Base-by-base conservation (phyloP, 2,888 invertebrate species). In the Campoletis raptor region DNA sequence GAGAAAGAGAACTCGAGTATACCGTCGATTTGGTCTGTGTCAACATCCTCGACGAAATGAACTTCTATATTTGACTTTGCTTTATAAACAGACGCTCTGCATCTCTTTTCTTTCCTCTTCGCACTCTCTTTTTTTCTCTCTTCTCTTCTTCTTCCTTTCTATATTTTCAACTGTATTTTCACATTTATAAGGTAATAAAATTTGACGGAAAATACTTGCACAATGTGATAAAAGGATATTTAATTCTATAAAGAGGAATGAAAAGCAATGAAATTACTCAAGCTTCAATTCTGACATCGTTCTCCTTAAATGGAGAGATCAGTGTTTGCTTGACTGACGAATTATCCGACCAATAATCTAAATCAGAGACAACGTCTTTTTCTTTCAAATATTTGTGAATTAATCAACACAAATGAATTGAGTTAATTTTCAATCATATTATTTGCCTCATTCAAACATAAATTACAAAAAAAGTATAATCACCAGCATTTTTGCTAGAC, bases 31-130 rank as follows among this genome's bases (percentile, higher is more conserved):
- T 69, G 73, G 82, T 73, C 82, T 82, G 73, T 74, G 82, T 79
- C 85, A 82, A 85, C 82, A 82, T 82, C 64, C 85, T 86, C 83
- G 83, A 84, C 80, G 78, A 85, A 85, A 88, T 87, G 85, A 87
- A 87, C 83, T 88, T 83, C 79, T 87, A 76, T 88, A 81, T 88
- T 88, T 87, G 87, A 88, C 85, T 87, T 85, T 78, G 81, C 81
- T 87, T 85, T 85, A 82, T 85, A 81, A 85, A 85, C 76, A 88
- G 78, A 76, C 76, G 76, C 73, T 45, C 21, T 78, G 73, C 61
- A 69, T 78, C 78, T 42, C n/a, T 57, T 45, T 30, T 21, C 36
- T 42, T 42, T 45, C 42, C 37, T 21, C 45, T 45, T 36, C 21
- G 45, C 48, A 15, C 48, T 48, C 30, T 57, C 73, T 48, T 21